Evolutionary conservation across 30 jellyfish, hydroid and myxozoan species (phyloP), one percentile per base, ranked within the genome.

Genomic region (Chrysaora quinquecirrha): DNA sequence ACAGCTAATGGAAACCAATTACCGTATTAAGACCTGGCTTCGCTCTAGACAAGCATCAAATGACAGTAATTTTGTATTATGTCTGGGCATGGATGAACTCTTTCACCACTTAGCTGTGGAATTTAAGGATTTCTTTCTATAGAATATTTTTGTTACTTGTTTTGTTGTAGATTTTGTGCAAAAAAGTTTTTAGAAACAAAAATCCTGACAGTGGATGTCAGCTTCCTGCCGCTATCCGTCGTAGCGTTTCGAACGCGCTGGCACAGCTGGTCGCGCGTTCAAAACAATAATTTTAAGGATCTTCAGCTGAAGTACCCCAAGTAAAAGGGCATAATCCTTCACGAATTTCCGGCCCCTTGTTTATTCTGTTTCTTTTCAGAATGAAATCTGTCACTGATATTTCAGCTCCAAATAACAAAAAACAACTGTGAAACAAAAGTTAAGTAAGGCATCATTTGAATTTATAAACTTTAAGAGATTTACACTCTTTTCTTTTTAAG

Each of bases 221-320:
- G 16, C 16, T 43, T 43, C 58, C 58, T 43, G 58, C 58, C 16
- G 58, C 58, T 43, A 43, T 43, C 58, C 58, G 58, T 43, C 58
- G 58, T 43, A 43, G 58, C 58, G 58, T 43, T 43, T 43, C 58
- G 16, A 43, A 43, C 58, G 58, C 58, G 58, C 58, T 6, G 58
- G 58, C 58, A 43, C 9, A 43, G 58, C 58, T 43, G 58, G 58
- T 43, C 58, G 58, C 58, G 16, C 58, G 58, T 43, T 6, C 58
- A 43, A 43, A 43, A 43, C 58, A 43, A 16, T 43, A 16, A 43
- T 43, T 43, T 43, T 16, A 43, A 43, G 58, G 58, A 43, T 43
- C 58, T 43, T 43, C 58, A 9, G 16, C 58, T 43, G 58, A 43
- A 43, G 16, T 16, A 43, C 58, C 9, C 58, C 16, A n/a, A n/a